A percentile compares a stretch with the other conserved stretches of the same genome.
These are phyloP conservation scores for Aromia moschata DNA, from an alignment of 2,888 invertebrate genomes.

Conservation along the genomic window DNA sequence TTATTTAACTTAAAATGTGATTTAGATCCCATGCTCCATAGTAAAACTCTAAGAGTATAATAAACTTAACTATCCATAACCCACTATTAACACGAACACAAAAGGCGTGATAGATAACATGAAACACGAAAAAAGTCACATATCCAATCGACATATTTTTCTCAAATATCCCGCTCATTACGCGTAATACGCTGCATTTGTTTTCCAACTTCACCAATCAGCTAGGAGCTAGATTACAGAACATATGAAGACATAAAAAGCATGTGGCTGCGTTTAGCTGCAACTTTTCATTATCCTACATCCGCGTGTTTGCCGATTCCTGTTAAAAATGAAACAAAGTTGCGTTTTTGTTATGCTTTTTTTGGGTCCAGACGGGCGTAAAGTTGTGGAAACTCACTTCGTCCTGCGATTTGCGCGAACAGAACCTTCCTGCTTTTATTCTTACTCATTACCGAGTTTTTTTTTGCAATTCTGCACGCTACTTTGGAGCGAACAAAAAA, in stretches of 20 bases:
- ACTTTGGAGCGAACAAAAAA: constrained; percentile 11
- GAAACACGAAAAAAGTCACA: too few relatives aligned
- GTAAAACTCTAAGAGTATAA: too few relatives aligned
- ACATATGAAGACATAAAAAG: not conserved
- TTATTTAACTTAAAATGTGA: too few relatives aligned
- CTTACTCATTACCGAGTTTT: constrained; percentile 11
- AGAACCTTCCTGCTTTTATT: constrained; percentile 10
- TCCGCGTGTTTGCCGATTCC: not conserved
- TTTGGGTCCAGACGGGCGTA: constrained; percentile 1
- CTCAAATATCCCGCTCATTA: too few relatives aligned
- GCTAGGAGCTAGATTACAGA: not conserved
- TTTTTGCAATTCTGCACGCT: constrained; percentile 15
- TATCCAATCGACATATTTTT: too few relatives aligned
- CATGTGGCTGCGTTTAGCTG: constrained; percentile 4
- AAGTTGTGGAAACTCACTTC: constrained; percentile 15
- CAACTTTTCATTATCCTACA: constrained; percentile 3
- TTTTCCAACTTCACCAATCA: not conserved
- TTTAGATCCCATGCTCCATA: too few relatives aligned
- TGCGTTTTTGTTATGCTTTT: constrained; percentile 10
- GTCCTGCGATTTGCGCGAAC: constrained; percentile 8
- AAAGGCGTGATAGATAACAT: too few relatives aligned
- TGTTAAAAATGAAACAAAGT: constrained; percentile 14
- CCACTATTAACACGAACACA: too few relatives aligned
- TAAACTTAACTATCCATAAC: too few relatives aligned
- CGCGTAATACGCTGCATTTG: not conserved